Conservation (phyloP, 1,140 invertebrate genomes). For the Probaryconus sp. region DNA sequence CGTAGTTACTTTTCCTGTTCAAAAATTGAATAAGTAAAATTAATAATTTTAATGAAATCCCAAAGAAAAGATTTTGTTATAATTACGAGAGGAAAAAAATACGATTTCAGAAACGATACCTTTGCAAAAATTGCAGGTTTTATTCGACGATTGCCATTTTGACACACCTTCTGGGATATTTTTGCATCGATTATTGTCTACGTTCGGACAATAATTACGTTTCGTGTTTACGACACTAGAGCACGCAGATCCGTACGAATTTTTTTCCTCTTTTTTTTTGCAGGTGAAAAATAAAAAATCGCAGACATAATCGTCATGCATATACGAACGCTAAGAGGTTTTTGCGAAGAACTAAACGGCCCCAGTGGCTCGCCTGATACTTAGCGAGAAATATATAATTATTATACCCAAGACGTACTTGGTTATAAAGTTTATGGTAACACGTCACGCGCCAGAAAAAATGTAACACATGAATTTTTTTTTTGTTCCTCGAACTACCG, state of each 20-base stretch:
- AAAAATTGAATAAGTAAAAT: slow-evolving; percentile 20
- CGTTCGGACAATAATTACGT: slow-evolving; percentile 62
- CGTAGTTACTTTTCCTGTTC: too few species aligned
- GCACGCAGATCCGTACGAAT: slow-evolving; percentile 59
- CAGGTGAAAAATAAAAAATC: slow-evolving; percentile 48
- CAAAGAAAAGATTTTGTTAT: too few species aligned
- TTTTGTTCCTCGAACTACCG: slow-evolving; percentile 25
- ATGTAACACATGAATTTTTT: slow-evolving; percentile 50
- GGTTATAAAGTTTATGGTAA: slow-evolving; percentile 53
- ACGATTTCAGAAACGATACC: too few species aligned
- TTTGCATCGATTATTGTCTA: slow-evolving; percentile 8
- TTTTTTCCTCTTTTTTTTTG: too few species aligned
- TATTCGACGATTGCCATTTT: slow-evolving; percentile 9
- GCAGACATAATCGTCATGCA: slow-evolving; percentile 17
- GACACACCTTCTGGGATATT: neutral
- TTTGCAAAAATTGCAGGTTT: too few species aligned
- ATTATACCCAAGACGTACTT: slow-evolving; percentile 35
- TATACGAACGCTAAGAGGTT: neutral
- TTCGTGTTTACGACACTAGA: slow-evolving; percentile 58
- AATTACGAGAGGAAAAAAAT: too few species aligned
- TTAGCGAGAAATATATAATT: slow-evolving; percentile 40
- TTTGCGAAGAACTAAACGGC: neutral
- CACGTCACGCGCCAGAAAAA: slow-evolving; percentile 45
- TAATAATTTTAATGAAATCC: slow-evolving; percentile 21
- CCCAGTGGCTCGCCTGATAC: neutral